Evolutionary conservation across 2,888 invertebrate species (phyloP).

Genomic region (Corbicula japonica): DNA sequence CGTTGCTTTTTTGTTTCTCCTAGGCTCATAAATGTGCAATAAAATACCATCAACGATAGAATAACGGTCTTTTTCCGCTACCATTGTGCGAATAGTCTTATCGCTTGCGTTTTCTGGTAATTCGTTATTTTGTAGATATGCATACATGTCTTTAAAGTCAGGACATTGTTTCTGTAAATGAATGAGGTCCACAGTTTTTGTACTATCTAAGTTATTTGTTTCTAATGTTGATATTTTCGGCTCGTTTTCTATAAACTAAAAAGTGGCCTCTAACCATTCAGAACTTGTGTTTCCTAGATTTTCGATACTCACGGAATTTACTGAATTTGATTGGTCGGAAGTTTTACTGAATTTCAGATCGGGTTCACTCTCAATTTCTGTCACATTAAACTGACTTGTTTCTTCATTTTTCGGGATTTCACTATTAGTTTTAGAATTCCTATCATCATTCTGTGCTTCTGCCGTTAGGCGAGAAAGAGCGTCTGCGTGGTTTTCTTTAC

Average conservation of each 20-base stretch:
- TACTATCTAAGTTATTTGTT: background rate
- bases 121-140: slow-evolving; percentile 4
- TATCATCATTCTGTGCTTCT: background rate
- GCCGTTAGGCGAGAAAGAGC: slow-evolving; percentile 21
- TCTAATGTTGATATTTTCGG: background rate
- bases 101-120: slow-evolving; percentile 31
- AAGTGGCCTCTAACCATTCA: slow-evolving; percentile 16
- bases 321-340: no score
- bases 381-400: background rate
- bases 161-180: slow-evolving; percentile 18
- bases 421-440: background rate
- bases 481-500: slow-evolving; percentile 45
- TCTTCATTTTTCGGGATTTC: background rate
- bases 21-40: slow-evolving; percentile 15
- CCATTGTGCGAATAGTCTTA: background rate
- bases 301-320: no score
- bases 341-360: no score
- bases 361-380: no score
- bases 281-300: no score
- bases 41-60: slow-evolving; percentile 27
- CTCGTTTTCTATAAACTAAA: slow-evolving; percentile 10
- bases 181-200: background rate
- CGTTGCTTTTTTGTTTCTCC: slow-evolving; percentile 21
- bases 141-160: slow-evolving; percentile 30
- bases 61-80: slow-evolving; percentile 22